These are phyloP conservation scores for Leptinotarsa peninsularis DNA, from an alignment of 2,888 invertebrate genomes.

Conservation along the genomic window DNA sequence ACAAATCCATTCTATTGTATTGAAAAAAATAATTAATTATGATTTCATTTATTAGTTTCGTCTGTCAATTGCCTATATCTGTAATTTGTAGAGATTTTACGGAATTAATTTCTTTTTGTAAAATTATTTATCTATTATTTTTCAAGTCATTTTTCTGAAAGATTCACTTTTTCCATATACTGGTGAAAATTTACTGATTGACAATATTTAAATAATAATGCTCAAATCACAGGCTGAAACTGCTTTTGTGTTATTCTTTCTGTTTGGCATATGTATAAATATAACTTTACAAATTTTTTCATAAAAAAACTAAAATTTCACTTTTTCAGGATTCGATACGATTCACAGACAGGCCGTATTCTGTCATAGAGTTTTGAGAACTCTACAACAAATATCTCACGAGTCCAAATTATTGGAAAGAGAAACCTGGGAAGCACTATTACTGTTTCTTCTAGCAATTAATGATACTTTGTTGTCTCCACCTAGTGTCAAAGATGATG, in stretches of 20 bases:
- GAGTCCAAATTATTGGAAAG: conserved; percentile 81
- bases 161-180: neutral
- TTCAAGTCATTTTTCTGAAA: no score
- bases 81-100: no score
- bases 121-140: no score
- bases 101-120: no score
- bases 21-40: no score
- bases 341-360: conserved; percentile 94
- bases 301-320: neutral
- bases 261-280: neutral
- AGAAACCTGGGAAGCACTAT: conserved; percentile 91
- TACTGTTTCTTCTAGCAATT: conserved; percentile 88
- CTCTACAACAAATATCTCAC: conserved; percentile 84
- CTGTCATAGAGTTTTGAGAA: conserved; percentile 89
- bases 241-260: neutral
- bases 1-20: no score
- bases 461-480: conserved; percentile 93
- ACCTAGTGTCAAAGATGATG: conserved; percentile 93
- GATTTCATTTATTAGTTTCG: no score
- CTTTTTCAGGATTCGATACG: conserved; percentile 80
- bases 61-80: no score
- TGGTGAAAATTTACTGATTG: neutral
- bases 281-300: neutral
- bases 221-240: neutral
- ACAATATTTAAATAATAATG: conserved; percentile 1